A percentile compares a stretch with the other conserved stretches of the same genome.
Conservation (phyloP, 2,888 invertebrate genomes). For the Drosophila niveifrons region DNA sequence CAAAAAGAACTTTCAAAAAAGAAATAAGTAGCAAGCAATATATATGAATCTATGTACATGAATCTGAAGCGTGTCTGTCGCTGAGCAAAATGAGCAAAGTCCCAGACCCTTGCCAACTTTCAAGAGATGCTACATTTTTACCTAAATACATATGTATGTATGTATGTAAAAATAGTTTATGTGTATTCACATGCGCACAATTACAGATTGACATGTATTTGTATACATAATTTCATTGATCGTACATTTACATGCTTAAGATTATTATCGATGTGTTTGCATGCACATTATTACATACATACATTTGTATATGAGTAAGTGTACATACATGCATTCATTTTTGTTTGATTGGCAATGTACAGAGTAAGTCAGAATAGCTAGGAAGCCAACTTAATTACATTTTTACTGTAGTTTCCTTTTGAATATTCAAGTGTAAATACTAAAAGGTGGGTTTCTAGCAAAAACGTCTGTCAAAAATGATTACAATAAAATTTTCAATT, state of each 20-base stretch:
- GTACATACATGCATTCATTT: not conserved
- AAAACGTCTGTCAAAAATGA: not conserved
- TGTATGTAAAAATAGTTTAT: not conserved
- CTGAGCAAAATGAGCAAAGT: conserved; percentile 10
- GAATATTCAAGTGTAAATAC: conserved; percentile 17
- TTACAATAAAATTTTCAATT: not conserved
- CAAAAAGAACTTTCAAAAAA: not conserved
- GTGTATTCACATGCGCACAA: conserved; percentile 13
- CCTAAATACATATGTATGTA: not conserved
- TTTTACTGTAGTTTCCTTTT: conserved; percentile 13
- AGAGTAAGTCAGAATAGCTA: conserved; percentile 9
- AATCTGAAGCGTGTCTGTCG: conserved; percentile 9
- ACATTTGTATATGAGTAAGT: not conserved
- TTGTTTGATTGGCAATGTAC: conserved; percentile 15
- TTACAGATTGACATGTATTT: conserved; percentile 12
- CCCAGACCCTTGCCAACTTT: conserved; percentile 14
- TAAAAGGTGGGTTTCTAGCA: not conserved
- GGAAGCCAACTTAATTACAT: conserved; percentile 19
- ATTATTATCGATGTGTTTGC: conserved; percentile 6
- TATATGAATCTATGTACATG: conserved; percentile 6
- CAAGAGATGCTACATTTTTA: conserved; percentile 9
- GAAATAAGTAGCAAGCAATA: not conserved
- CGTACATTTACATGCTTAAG: conserved; percentile 7
- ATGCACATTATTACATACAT: conserved; percentile 1
- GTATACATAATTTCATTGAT: conserved; percentile 13